A percentile compares a stretch with the other conserved stretches of the same genome.
Evolutionary conservation across 1,140 invertebrate species (phyloP).

Genomic region (Campoletis sonorensis): DNA sequence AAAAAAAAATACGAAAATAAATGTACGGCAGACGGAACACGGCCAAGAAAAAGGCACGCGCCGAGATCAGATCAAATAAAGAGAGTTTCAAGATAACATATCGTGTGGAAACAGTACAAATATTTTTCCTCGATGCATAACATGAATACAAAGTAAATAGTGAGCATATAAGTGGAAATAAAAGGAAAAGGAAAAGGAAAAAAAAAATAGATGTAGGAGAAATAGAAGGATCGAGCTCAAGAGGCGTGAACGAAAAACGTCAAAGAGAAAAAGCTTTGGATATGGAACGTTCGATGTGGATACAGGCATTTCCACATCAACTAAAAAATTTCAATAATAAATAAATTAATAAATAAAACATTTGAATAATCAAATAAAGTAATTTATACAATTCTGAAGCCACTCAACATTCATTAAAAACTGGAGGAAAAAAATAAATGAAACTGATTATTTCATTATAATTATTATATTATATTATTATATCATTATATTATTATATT

Average conservation of each 20-base stretch:
- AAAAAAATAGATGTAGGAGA: neutral
- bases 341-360: too few species aligned
- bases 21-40: neutral
- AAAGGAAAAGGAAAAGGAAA: too few species aligned
- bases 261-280: neutral
- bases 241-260: neutral
- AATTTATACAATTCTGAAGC: too few species aligned
- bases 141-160: slow-evolving; percentile 49
- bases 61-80: slow-evolving; percentile 45
- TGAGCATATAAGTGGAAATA: neutral
- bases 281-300: too few species aligned
- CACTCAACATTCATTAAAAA: too few species aligned
- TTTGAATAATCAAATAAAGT: too few species aligned
- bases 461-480: too few species aligned
- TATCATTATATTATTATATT: too few species aligned
- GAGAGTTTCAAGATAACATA: slow-evolving; percentile 43
- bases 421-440: too few species aligned
- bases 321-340: too few species aligned
- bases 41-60: neutral
- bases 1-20: slow-evolving; percentile 11
- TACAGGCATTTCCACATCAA: too few species aligned
- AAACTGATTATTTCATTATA: too few species aligned
- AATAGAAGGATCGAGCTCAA: neutral
- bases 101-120: slow-evolving; percentile 53
- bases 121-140: slow-evolving; percentile 53